Conservation (phyloP, 1,140 invertebrate genomes). For the Atta texana region DNA sequence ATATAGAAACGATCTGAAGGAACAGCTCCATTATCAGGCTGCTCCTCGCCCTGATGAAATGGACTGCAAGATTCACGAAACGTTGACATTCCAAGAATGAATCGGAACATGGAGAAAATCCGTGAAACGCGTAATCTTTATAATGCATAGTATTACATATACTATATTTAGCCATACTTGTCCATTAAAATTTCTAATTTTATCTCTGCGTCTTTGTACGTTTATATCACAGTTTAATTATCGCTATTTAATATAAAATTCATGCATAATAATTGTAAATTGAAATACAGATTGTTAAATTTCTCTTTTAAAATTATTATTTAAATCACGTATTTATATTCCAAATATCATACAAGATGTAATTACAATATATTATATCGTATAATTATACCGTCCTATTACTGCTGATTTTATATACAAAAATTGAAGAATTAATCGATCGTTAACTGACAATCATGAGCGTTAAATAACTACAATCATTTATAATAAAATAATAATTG, state of each 20-base stretch:
- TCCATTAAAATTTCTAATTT: neutral
- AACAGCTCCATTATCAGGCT: too few relatives aligned
- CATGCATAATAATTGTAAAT: neutral
- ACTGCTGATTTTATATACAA: neutral
- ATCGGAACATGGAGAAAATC: too few relatives aligned
- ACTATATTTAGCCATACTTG: neutral
- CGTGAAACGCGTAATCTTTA: neutral
- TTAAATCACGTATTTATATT: neutral
- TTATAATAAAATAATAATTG: slow-evolving; percentile 9
- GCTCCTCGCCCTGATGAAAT: too few relatives aligned
- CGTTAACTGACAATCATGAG: too few relatives aligned
- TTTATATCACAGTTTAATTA: neutral
- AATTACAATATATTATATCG: neutral
- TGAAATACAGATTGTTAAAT: neutral
- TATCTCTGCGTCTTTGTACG: neutral
- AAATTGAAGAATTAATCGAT: neutral
- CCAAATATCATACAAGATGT: neutral
- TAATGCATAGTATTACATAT: neutral
- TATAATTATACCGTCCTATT: neutral
- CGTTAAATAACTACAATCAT: neutral
- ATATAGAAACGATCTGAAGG: too few relatives aligned
- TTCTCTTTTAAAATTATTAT: neutral
- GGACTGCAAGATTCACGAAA: too few relatives aligned
- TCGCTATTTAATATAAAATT: neutral
- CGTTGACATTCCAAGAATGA: too few relatives aligned